Conservation (phyloP, 2,888 invertebrate species). For the Tricholauxania praeusta region DNA sequence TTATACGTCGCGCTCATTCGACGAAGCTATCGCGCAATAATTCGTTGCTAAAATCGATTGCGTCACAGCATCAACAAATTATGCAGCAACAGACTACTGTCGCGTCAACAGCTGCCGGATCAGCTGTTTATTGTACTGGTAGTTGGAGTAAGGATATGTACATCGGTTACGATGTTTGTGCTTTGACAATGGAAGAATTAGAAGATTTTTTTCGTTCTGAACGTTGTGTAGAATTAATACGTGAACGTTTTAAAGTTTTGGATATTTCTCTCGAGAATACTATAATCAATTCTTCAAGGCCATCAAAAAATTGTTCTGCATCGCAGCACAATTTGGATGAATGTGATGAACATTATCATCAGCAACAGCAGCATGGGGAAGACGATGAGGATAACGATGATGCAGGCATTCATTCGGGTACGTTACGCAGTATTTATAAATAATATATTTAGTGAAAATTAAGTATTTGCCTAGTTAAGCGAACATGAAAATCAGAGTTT, state of each 20-base stretch:
- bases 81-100: slow-evolving; percentile 50
- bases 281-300: too few species aligned
- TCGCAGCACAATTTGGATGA: slow-evolving; percentile 43
- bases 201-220: slow-evolving; percentile 65
- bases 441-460: too few species aligned
- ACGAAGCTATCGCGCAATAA: slow-evolving; percentile 79
- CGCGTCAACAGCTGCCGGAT: slow-evolving; percentile 31
- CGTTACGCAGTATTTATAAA: slow-evolving; percentile 49
- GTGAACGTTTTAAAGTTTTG: slow-evolving; percentile 65
- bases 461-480: too few species aligned
- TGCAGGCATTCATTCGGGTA: slow-evolving; percentile 81
- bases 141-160: slow-evolving; percentile 64
- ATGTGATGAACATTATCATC: not conserved
- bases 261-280: slow-evolving; percentile 52
- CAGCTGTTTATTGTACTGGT: slow-evolving; percentile 48
- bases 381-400: slow-evolving; percentile 71
- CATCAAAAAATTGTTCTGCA: slow-evolving; percentile 40
- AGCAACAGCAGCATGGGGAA: not conserved
- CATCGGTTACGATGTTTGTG: slow-evolving; percentile 63
- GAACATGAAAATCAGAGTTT: too few species aligned
- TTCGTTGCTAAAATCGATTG: slow-evolving; percentile 73
- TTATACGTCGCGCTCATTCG: slow-evolving; percentile 79
- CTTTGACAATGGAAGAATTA: slow-evolving; percentile 63
- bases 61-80: slow-evolving; percentile 61
- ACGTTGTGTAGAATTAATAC: slow-evolving; percentile 63